Percentiles rank a stretch among this genome's conserved stretches.
These are phyloP conservation scores for Cyprinodon brontotheroides DNA, from an alignment of 2,113 vertebrate species.

Conservation along the genomic window DNA sequence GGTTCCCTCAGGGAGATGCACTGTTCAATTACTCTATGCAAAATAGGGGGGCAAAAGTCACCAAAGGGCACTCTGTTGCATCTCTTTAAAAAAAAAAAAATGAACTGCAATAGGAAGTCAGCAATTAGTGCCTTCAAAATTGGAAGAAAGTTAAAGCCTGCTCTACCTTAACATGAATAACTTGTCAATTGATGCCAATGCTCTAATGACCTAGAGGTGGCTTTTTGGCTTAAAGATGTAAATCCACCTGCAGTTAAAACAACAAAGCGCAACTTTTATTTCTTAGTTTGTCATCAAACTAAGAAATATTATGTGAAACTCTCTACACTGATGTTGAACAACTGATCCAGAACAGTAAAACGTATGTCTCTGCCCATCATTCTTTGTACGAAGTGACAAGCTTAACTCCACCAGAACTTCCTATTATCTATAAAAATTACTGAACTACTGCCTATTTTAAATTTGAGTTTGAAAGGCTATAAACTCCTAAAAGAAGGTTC, in stretches of 20 bases:
- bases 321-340: background rate
- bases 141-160: background rate
- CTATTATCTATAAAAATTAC: background rate
- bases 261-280: background rate
- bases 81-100: background rate
- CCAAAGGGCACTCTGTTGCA: background rate
- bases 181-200: background rate
- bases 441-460: too few relatives aligned
- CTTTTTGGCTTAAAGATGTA: background rate
- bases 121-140: background rate
- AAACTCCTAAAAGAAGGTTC: too few relatives aligned
- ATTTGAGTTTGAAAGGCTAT: too few relatives aligned
- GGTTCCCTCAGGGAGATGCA: background rate
- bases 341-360: background rate
- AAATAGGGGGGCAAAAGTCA: too few relatives aligned
- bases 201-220: background rate
- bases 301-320: background rate
- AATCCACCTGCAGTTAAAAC: background rate
- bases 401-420: slow-evolving; percentile 5
- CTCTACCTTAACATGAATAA: background rate
- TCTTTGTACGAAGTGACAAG: slow-evolving; percentile 14
- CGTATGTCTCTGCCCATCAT: background rate
- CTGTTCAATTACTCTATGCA: too few relatives aligned
- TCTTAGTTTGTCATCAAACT: background rate
- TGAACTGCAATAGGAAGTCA: background rate